These are phyloP conservation scores for Brienomyrus longianalis DNA, from an alignment of 2,113 vertebrate species.

Conservation along the genomic window DNA sequence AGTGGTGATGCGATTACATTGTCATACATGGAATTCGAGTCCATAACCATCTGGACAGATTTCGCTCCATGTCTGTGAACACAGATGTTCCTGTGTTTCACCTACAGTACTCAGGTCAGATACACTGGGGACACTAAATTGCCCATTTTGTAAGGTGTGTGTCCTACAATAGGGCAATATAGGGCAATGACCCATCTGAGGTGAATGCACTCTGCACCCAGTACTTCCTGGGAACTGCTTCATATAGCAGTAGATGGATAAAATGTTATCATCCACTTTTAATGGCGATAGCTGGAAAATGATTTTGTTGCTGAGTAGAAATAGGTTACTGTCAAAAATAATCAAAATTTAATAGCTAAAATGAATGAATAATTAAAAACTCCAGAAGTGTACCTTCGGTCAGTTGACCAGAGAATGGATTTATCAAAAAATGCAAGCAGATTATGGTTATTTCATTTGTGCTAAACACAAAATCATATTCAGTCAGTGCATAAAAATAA, in stretches of 20 bases:
- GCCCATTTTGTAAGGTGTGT: neutral
- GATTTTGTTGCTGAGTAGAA: neutral
- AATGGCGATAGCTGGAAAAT: neutral
- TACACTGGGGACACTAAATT: neutral
- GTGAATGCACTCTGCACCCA: neutral
- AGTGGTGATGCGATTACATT: neutral
- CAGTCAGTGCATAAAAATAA: conserved; percentile 9
- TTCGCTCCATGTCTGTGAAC: neutral
- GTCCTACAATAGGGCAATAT: neutral
- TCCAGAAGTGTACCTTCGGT: neutral
- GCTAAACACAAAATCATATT: neutral
- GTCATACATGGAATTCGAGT: neutral
- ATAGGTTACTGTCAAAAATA: neutral
- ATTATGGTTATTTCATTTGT: neutral
- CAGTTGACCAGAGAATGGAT: neutral
- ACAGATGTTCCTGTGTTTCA: neutral
- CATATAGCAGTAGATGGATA: neutral
- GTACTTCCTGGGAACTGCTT: neutral
- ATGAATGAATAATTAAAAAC: neutral
- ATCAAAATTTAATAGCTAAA: neutral
- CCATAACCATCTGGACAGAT: neutral
- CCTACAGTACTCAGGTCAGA: neutral
- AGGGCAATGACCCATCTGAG: neutral
- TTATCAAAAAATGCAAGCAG: neutral
- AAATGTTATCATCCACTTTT: neutral